phyloP scores from a whole-genome alignment of 2,113 vertebrate genomes.

The Pipa parva region DNA sequence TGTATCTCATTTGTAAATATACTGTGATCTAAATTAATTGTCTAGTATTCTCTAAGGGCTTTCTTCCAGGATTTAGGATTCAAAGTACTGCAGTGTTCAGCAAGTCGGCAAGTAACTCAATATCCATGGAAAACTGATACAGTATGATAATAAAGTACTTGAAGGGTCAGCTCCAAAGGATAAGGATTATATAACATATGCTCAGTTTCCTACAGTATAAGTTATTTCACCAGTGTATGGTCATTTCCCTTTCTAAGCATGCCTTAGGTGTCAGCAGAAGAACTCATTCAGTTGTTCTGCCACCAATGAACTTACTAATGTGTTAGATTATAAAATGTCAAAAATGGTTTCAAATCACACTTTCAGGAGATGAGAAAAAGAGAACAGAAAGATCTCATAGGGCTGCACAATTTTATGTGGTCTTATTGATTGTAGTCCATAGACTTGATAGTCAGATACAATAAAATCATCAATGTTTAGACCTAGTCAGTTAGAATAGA shows the following conservation, averaged over 20 bases:
- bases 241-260: neutral
- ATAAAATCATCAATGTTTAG: no score
- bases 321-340: neutral
- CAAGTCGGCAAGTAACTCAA: constrained; percentile 40
- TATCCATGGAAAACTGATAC: constrained; percentile 43
- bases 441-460: no score
- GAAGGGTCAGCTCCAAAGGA: constrained; percentile 47
- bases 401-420: no score
- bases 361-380: neutral
- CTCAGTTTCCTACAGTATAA: constrained; percentile 49
- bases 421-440: no score
- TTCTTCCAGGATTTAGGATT: constrained; percentile 41
- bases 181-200: constrained; percentile 47
- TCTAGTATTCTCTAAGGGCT: constrained; percentile 47
- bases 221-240: constrained; percentile 22
- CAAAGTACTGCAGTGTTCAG: constrained; percentile 44
- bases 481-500: no score
- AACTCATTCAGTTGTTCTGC: neutral
- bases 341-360: neutral
- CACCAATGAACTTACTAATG: neutral
- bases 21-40: constrained; percentile 51
- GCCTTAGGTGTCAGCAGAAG: neutral
- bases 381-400: no score
- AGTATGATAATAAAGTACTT: constrained; percentile 41
- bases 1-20: constrained; percentile 42